Conservation (phyloP, 2,797 vertebrate genomes). For the Sebastes itinus region DNA sequence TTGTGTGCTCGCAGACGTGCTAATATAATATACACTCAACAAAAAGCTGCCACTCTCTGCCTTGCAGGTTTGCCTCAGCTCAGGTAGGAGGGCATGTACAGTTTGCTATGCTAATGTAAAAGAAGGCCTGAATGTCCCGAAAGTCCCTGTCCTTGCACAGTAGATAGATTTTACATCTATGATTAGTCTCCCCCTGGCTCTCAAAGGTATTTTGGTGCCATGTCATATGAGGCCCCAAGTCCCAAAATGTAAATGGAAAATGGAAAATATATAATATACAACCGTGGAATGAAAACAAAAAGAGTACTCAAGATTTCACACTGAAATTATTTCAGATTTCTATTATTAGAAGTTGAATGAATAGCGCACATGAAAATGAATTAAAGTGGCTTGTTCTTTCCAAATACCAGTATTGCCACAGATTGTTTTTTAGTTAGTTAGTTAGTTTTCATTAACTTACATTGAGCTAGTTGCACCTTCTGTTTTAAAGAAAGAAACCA, state of each 20-base stretch:
- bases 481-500: not conserved
- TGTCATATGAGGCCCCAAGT: not conserved
- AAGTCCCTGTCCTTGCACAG: not conserved
- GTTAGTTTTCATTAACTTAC: not conserved
- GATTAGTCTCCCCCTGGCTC: not conserved
- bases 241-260: not conserved
- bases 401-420: not conserved
- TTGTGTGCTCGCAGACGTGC: too few relatives aligned
- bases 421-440: not conserved
- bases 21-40: not conserved
- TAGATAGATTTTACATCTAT: not conserved
- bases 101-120: not conserved
- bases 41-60: not conserved
- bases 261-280: not conserved
- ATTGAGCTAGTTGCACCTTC: not conserved
- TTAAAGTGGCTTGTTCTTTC: not conserved
- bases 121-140: not conserved
- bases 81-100: not conserved
- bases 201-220: not conserved
- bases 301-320: not conserved
- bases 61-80: not conserved
- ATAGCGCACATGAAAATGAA: not conserved
- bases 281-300: not conserved
- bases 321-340: not conserved
- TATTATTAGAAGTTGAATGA: not conserved